Percentiles rank a stretch among this genome's conserved stretches.
Conservation (phyloP, 2,113 vertebrate genomes). For the Percopsis transmontana region DNA sequence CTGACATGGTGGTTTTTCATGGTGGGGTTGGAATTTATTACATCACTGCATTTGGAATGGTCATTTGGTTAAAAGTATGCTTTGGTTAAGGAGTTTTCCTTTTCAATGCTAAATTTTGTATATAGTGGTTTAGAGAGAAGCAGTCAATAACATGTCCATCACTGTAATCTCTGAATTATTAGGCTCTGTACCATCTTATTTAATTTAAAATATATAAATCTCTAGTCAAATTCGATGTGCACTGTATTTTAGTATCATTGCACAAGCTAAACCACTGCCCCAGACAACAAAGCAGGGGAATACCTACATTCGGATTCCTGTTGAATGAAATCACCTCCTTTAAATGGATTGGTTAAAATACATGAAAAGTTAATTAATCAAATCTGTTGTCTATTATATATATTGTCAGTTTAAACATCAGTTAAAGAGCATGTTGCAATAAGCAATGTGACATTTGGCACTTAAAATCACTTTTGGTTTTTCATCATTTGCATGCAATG, state of each 20-base stretch:
- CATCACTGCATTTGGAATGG: constrained; percentile 46
- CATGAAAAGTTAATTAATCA: no score
- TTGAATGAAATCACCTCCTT: constrained; percentile 42
- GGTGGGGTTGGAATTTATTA: constrained; percentile 38
- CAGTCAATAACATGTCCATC: constrained; percentile 37
- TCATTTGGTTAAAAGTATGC: constrained; percentile 47
- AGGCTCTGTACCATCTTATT: background rate
- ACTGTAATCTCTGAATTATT: constrained; percentile 24
- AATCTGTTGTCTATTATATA: no score
- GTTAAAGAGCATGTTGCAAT: background rate
- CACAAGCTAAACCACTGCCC: constrained; percentile 6
- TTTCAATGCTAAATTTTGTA: constrained; percentile 44
- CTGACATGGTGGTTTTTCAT: constrained; percentile 35
- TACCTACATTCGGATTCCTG: constrained; percentile 50
- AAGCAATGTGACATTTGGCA: background rate
- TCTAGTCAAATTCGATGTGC: background rate
- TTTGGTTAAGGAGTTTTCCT: constrained; percentile 23
- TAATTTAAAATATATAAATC: background rate
- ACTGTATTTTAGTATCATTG: background rate
- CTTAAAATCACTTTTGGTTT: background rate
- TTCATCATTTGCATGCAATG: no score
- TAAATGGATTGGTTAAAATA: constrained; percentile 37
- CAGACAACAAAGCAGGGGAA: constrained; percentile 46
- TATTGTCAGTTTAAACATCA: background rate
- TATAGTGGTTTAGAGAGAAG: constrained; percentile 31